phyloP scores from a whole-genome alignment of 2,797 vertebrate species.

The Phrynocephalus guinanensis region DNA sequence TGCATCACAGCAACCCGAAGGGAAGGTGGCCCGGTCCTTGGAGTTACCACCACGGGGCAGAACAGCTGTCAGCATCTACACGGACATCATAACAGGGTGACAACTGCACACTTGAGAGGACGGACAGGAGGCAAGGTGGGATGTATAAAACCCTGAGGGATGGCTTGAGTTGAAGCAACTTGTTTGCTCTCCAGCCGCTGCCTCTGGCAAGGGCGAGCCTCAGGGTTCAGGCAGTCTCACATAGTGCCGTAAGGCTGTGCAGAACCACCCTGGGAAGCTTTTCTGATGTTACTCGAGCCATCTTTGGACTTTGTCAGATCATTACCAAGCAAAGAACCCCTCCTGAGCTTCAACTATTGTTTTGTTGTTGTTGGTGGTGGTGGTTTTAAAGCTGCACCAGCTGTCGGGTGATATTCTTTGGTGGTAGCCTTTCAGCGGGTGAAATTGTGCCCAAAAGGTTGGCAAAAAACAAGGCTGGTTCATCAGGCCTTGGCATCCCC shows the following conservation, averaged over 20 bases:
- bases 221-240: neutral
- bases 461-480: neutral
- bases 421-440: neutral
- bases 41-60: neutral
- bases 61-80: too few relatives aligned
- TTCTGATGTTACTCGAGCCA: too few relatives aligned
- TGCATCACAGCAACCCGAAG: too few relatives aligned
- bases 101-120: too few relatives aligned
- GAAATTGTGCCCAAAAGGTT: neutral
- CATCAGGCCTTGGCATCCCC: neutral
- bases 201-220: neutral
- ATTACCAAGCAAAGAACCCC: neutral
- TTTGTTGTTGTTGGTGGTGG: too few relatives aligned
- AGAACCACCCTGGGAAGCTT: neutral
- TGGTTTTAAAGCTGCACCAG: neutral
- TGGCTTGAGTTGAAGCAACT: neutral
- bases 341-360: neutral
- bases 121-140: too few relatives aligned
- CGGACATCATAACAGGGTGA: neutral
- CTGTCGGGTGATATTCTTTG: neutral
- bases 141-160: neutral
- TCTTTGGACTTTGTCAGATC: neutral
- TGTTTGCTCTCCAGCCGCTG: neutral
- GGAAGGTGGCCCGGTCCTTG: rapidly evolving
- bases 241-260: neutral